These are phyloP conservation scores for Cladopsammia gracilis DNA, from an alignment of 64 coral and sea anemone species.

Conservation along the genomic window DNA sequence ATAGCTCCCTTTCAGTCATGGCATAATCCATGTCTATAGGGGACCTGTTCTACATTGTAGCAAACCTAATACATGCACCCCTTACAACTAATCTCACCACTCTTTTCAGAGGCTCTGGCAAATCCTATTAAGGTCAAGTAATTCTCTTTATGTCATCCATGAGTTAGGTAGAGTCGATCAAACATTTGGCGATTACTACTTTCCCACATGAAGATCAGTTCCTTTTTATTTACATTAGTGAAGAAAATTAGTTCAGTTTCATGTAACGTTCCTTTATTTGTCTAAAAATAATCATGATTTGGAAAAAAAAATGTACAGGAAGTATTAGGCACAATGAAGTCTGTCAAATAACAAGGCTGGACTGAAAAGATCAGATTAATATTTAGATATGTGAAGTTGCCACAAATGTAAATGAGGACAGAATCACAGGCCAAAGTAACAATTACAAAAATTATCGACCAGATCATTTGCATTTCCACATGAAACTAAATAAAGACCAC, in stretches of 20 bases:
- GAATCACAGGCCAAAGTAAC: background rate
- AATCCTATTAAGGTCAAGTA: background rate
- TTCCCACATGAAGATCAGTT: background rate
- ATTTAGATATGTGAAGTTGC: background rate
- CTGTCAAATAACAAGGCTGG: conserved; percentile 6
- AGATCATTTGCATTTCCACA: background rate
- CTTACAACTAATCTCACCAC: too few species aligned
- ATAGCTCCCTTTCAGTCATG: background rate
- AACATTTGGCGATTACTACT: background rate
- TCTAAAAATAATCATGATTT: background rate
- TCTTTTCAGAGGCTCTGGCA: background rate
- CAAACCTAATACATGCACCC: too few species aligned
- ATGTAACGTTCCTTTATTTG: background rate
- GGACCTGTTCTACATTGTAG: too few species aligned
- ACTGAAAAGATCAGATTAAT: conserved; percentile 2
- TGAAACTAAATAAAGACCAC: background rate
- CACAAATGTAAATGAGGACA: background rate
- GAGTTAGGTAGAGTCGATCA: background rate
- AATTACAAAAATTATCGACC: background rate
- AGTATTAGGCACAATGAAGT: background rate
- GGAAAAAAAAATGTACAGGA: background rate
- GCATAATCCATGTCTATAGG: background rate
- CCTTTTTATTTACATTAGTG: background rate
- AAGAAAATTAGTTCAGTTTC: background rate
- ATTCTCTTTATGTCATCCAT: too few species aligned